Evolutionary conservation across 2,888 invertebrate genomes (phyloP).

Genomic region (Melipona bicolor): DNA sequence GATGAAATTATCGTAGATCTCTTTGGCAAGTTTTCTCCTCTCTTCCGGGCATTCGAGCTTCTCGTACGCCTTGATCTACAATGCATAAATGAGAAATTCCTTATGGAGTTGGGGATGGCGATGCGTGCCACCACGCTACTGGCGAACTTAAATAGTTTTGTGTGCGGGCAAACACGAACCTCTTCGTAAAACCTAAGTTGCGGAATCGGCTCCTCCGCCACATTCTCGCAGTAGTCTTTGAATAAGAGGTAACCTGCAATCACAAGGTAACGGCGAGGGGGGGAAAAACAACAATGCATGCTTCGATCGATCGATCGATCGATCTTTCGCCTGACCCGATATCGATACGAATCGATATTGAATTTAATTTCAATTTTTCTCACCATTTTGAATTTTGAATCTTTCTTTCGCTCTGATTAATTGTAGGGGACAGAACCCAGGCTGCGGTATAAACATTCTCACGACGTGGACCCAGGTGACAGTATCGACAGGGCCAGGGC

Average conservation of each 20-base stretch:
- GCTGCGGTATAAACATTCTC: no score
- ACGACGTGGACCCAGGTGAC: no score
- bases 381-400: no score
- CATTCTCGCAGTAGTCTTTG: constrained; percentile 99
- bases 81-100: constrained; percentile 72
- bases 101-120: constrained; percentile 48
- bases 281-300: background rate
- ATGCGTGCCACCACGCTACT: constrained; percentile 49
- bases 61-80: constrained; percentile 98
- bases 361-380: no score
- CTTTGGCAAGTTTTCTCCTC: constrained; percentile 96
- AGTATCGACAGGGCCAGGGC: no score
- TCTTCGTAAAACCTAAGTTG: constrained; percentile 99
- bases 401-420: background rate
- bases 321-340: no score
- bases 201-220: constrained; percentile 97
- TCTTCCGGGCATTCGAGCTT: constrained; percentile 99
- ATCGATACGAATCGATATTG: no score
- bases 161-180: constrained; percentile 86
- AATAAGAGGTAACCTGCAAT: constrained; percentile 98
- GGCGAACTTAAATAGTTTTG: constrained; percentile 44
- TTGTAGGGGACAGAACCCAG: background rate
- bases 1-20: constrained; percentile 99
- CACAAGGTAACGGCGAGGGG: constrained; percentile 18
- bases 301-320: background rate